Conservation (phyloP, 2,113 vertebrate species). For the Gallinago media region DNA sequence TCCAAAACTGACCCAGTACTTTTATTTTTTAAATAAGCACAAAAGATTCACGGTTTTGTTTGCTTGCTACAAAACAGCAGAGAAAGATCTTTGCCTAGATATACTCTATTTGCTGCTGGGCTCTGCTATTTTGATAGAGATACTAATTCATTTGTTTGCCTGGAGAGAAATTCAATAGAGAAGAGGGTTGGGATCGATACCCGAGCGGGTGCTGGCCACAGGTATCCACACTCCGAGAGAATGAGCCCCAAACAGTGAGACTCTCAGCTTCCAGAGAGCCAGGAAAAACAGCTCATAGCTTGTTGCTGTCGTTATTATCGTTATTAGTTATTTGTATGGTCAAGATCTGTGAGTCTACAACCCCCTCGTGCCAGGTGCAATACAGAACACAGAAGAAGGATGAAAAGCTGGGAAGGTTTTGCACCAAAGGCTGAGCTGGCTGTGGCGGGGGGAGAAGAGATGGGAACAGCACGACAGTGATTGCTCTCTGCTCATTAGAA, state of each 20-base stretch:
- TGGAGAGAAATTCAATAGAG: not conserved
- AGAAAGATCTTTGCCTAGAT: not conserved
- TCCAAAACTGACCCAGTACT: not conserved
- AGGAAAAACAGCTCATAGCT: not conserved
- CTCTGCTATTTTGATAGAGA: not conserved
- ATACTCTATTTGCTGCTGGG: not conserved
- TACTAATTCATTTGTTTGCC: not conserved
- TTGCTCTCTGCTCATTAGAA: not conserved
- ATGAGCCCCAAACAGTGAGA: not conserved
- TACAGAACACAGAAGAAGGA: not conserved
- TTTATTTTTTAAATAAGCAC: not conserved
- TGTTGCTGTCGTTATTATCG: not conserved
- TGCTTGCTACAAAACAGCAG: not conserved
- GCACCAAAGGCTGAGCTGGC: not conserved
- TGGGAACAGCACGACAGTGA: not conserved
- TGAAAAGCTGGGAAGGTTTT: not conserved
- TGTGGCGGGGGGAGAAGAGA: fast-evolving
- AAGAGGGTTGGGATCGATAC: not conserved
- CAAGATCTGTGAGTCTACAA: fast-evolving
- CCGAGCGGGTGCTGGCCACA: not conserved
- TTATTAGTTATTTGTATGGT: not conserved
- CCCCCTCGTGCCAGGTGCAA: not conserved
- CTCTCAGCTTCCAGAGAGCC: not conserved
- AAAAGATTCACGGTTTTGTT: not conserved
- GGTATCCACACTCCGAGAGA: not conserved